Evolutionary conservation across 2,797 vertebrate genomes (phyloP), one percentile per base, ranked within the genome.

Genomic region (Micromesistius poutassou): DNA sequence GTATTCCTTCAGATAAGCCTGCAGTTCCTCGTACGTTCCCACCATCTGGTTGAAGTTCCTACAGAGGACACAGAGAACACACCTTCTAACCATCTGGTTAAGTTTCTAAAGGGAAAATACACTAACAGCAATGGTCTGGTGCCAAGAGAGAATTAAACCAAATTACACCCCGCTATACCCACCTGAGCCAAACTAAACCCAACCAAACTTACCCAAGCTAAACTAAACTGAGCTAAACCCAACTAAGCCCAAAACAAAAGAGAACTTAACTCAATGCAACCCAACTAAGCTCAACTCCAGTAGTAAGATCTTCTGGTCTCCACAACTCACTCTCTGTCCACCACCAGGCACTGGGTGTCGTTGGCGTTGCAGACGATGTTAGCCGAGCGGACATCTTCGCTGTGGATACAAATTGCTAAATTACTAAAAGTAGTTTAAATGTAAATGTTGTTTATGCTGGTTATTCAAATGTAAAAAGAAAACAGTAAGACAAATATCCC

Each of bases 11-110:
- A 95, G 87, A 77, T 93, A 92, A 0, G 87, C 87, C 86, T 95
- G 94, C 33, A 95, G 91, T 82, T 95, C 95, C 78, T 95, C 94
- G 38, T 94, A 94, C 0, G 94, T 95, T 76, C 95, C 95, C 72
- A 95, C 94, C 92, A 94, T 95, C 86, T 95, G 94, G 86, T 94
- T 94, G 80, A 95, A 95, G 82, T 93, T 94, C 55, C 94, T 95
- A 79, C 6, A 71, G 75, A 80, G 33, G 10, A 68, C 62, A 68
- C 25, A 68, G n/a, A 68, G 62, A 68, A 68, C 62, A 28, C n/a
- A 68, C 62, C 62, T 10, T 4, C 2, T 25, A 62, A 62, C 22
- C 8, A 62, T 62, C 55, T 62, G 22, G n/a, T 62, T 62, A 62
- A 4, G 55, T 25, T 55, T 25, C 55, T 62, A 62, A 71, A 71